These are phyloP conservation scores for Chrysina gloriosa DNA, from an alignment of 2,888 invertebrate genomes.

Conservation along the genomic window DNA sequence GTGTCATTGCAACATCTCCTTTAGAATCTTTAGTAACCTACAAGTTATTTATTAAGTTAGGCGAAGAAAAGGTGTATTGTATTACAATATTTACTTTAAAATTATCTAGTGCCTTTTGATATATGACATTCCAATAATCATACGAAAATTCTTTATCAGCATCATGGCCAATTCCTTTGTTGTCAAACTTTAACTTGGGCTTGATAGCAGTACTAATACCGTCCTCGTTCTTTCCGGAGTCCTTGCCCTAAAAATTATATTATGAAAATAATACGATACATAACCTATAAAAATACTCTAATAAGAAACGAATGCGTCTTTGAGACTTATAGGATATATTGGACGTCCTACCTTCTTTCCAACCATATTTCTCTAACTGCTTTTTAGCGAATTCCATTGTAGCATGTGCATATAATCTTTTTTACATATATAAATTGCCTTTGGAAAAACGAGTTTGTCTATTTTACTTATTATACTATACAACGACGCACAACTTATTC, in stretches of 20 bases:
- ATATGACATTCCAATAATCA: slow-evolving; percentile 88
- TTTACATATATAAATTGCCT: not conserved
- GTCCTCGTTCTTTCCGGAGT: slow-evolving; percentile 81
- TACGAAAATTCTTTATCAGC: slow-evolving; percentile 79
- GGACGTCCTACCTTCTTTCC: slow-evolving; percentile 74
- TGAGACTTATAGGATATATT: not conserved
- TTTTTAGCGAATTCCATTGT: slow-evolving; percentile 78
- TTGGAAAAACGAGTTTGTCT: no score
- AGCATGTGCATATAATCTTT: slow-evolving; percentile 30
- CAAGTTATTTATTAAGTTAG: slow-evolving; percentile 24
- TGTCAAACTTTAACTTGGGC: slow-evolving; percentile 84
- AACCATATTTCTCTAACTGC: slow-evolving; percentile 81
- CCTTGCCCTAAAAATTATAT: slow-evolving; percentile 75
- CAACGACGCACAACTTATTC: no score
- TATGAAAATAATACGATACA: not conserved
- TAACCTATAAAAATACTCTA: slow-evolving; percentile 11
- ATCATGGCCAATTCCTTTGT: slow-evolving; percentile 82
- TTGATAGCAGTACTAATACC: slow-evolving; percentile 84
- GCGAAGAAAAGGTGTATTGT: not conserved
- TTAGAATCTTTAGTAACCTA: slow-evolving; percentile 50
- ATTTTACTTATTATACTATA: no score
- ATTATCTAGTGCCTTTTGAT: slow-evolving; percentile 79
- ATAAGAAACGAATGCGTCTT: not conserved
- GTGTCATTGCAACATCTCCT: slow-evolving; percentile 41
- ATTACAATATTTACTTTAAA: slow-evolving; percentile 66